Base-by-base conservation (phyloP, 2,888 invertebrate genomes). In the Molanna angustata region DNA sequence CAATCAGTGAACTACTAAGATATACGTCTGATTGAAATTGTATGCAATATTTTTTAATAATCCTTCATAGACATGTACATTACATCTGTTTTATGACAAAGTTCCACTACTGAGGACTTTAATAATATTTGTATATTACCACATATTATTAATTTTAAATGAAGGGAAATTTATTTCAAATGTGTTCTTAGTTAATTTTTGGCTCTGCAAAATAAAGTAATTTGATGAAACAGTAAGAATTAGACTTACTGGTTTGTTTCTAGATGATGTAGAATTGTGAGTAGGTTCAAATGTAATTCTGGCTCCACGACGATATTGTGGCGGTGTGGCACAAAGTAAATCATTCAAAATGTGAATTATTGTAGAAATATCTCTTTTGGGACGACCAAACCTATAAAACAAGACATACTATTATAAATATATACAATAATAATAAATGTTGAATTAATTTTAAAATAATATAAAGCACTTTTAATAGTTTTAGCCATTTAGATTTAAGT, bases 331-430 rank as follows among this genome's bases (percentile, higher is more conserved):
- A 69, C 94, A 93, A 58, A 95, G 76, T 64, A 95, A 80, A 74
- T 95, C 96, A 71, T 95, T 95, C 62, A 96, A 76, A 71, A 96
- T 95, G 71, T 96, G 95, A 62, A 95, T 93, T 60, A 96, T 94
- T 40, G 95, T 96, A 52, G 91, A 92, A 64, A 95, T 94, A 72
- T 94, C 94, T 58, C 94, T 84, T 67, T 94, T 90, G 44, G 95
- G 95, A 62, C 92, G 83, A 9, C 95, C 95, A 66, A 88, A 88
- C 64, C 82, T 77, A 13, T 4, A 37, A 37, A 4, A 9, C 4
- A 4, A 35, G 4, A 35, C 35, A 35, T 35, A 35, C 14, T 13
- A 13, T 35, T 6, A 11, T 13, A 35, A n/a, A 11, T 13, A 35
- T 35, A 16, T 40, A 40, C 40, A 40, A 17, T 7, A 40, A 40